Evolutionary conservation across 1,140 invertebrate species (phyloP), one percentile per base, ranked within the genome.

Genomic region (Drosophila kepulauana): DNA sequence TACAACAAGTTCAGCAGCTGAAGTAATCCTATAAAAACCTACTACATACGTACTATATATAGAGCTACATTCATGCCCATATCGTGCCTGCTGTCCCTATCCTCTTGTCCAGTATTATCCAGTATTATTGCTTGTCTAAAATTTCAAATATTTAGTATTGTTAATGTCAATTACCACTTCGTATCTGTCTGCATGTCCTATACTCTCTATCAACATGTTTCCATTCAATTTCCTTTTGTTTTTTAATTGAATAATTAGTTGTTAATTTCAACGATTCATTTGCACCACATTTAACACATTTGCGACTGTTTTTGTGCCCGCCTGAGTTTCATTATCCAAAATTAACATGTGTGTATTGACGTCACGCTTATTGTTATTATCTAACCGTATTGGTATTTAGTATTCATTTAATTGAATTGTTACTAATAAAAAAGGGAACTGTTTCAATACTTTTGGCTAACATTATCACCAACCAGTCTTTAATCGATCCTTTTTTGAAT

Each of bases 131-230:
- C 33, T 16, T 15, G 33, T 38, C n/a, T 38, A 16, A 38, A 38
- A 56, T 56, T 8, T 20, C 7, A 5, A 57, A 48, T 20, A 48
- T 25, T 54, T 54, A 33, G 51, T 54, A 54, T 54, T 35, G 51
- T 15, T 54, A 35, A 6, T 15, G 11, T 6, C 51, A 6, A 54
- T 41, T 41, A 57, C 7, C 35, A 25, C 16, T 35, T 51, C 4
- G 46, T 79, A 56, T 79, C 49, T 71, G 80, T 73, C 45, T 72
- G 81, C 81, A 85, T 73, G 81, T 64, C 7, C 16, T 13, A n/a
- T 52, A 16, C 7, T 63, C 20, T 51, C 3, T n/a, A 51, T 20
- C 30, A 16, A 1, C 30, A 16, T 28, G 33, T 64, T 5, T 52
- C 43, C 13, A 59, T 52, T 13, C 6, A 5, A 61, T 43, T 25